Base-by-base conservation (phyloP, 37 sponge, comb jelly and placozoan species). In the Axinella damicornis region DNA sequence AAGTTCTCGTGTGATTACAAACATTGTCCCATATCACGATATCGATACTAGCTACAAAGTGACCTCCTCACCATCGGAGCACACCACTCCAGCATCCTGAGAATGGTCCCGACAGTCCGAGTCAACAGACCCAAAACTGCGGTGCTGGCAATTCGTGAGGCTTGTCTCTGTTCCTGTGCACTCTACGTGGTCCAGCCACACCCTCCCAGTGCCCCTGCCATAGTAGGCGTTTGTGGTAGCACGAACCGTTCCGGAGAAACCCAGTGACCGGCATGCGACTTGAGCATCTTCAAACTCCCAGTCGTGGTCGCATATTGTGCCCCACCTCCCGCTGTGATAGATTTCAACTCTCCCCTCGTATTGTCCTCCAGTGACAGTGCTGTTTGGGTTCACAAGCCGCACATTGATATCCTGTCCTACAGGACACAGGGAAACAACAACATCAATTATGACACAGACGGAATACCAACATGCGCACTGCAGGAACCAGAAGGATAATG, bases 261-360 rank as follows among this genome's bases (percentile, higher is more conserved):
- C 90, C n/a, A 72, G 35, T 58, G 41, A 73, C 15, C 71, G 58
- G 37, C 90, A 90, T 2, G 67, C 79, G 31, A 90, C 86, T 22
- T 61, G 27, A 27, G 90, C 81, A 56, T 84, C 79, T 25, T 79
- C 60, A 30, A 71, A 52, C 25, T 36, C 53, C 86, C 85, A 90
- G 15, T 57, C 37, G 18, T 25, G 34, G 57, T 62, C 28, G 20
- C 90, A 90, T 22, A 90, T 56, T 22, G 90, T 84, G 24, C 86
- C 86, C 90, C 90, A 90, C 16, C 2, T 65, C 33, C 67, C 67
- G 34, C 73, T 84, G 69, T 84, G 65, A n/a, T 4, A 69, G 30
- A 85, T 37, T 61, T 90, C 86, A n/a, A 90, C 85, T 6, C 85
- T 19, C 2, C 90, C 90, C 57, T 70, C 40, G 64, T 86, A 86